Conservation (phyloP, 2,888 invertebrate genomes). For the Thysanoteuthis rhombus region DNA sequence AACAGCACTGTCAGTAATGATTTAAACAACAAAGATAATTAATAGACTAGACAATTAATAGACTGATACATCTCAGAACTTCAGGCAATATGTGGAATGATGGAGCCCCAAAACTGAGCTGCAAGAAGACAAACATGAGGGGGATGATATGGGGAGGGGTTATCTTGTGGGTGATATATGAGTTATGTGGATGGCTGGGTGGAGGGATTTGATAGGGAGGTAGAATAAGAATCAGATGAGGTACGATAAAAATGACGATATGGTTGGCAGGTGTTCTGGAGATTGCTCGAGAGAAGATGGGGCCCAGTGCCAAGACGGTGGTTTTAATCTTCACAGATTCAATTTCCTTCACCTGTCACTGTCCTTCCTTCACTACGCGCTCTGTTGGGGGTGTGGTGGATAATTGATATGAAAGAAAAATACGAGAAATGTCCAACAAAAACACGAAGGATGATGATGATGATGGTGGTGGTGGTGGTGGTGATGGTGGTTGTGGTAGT, state of each 20-base stretch:
- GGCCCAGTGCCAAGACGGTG: not conserved
- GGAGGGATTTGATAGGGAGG: not conserved
- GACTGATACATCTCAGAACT: not conserved
- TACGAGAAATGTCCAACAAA: not conserved
- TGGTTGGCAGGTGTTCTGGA: not conserved
- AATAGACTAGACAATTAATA: not conserved
- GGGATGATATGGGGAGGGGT: no score
- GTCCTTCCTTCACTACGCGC: not conserved
- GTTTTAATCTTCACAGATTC: not conserved
- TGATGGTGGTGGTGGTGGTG: not conserved
- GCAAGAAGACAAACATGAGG: not conserved
- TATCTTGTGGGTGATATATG: not conserved
- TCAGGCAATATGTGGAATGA: not conserved
- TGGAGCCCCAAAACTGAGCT: not conserved
- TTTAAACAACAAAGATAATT: no score
- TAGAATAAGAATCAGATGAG: not conserved
- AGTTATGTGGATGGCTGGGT: not conserved
- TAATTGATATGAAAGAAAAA: not conserved
- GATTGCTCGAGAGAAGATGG: not conserved
- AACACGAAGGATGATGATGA: not conserved
- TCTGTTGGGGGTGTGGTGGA: not conserved
- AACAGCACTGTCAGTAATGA: no score
- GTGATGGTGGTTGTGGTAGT: not conserved
- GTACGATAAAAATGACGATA: not conserved
- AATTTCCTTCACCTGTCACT: not conserved